Evolutionary conservation across 1,140 invertebrate genomes (phyloP).

Genomic region (roundworm (Caenorhabditis elegans)): WBcel235 BX284603.4:10144501-10145000

Average conservation of each 20-base stretch:
- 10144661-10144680: constrained; percentile 80
- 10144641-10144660: constrained; percentile 98
- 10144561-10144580: constrained; percentile 88
- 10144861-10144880: constrained; percentile 96
- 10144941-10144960: constrained; percentile 99
- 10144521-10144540: constrained; percentile 99
- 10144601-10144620: constrained; percentile 79
- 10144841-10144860: constrained; percentile 94
- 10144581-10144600: constrained; percentile 97
- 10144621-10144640: constrained; percentile 96
- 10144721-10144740: constrained; percentile 91
- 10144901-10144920: constrained; percentile 89
- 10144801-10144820: constrained; percentile 93
- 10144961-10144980: constrained; percentile 94
- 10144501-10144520: constrained; percentile 85
- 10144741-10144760: constrained; percentile 79
- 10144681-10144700: constrained; percentile 99
- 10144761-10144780: constrained; percentile 88
- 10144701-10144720: constrained; percentile 97
- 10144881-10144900: constrained; percentile 96
- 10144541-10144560: constrained; percentile 87
- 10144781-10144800: constrained; percentile 89
- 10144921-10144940: constrained; percentile 90
- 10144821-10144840: constrained; percentile 98
- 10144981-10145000: constrained; percentile 79